These are phyloP conservation scores for Eublepharis macularius DNA, from an alignment of 2,113 vertebrate genomes.

Conservation along the genomic window DNA sequence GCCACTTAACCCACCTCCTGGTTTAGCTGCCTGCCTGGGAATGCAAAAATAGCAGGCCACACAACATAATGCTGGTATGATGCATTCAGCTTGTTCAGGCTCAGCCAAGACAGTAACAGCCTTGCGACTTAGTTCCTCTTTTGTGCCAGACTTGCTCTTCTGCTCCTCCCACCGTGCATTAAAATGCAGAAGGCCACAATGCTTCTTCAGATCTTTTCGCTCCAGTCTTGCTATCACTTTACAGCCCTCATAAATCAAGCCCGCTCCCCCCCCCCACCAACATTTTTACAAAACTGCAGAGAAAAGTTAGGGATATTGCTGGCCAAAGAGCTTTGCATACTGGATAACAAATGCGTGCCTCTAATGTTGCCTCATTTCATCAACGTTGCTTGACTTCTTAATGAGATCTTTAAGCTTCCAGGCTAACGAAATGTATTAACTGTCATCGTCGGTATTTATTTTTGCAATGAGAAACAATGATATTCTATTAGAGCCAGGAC, in stretches of 20 bases:
- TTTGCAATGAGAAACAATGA: conserved; percentile 69
- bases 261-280: conserved; percentile 16
- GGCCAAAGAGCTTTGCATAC: conserved; percentile 54
- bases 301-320: conserved; percentile 64
- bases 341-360: conserved; percentile 70
- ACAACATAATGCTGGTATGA: too few relatives aligned
- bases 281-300: conserved; percentile 72
- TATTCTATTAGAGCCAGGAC: conserved; percentile 60
- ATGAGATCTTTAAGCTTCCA: conserved; percentile 67
- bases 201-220: conserved; percentile 60
- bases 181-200: conserved; percentile 54
- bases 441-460: conserved; percentile 76
- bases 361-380: conserved; percentile 70
- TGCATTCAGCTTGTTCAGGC: too few relatives aligned
- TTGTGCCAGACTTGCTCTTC: neutral
- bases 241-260: conserved; percentile 70
- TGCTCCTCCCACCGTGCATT: neutral
- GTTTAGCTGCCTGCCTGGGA: neutral
- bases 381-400: conserved; percentile 70
- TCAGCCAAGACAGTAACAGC: neutral
- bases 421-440: conserved; percentile 76
- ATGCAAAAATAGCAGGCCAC: neutral
- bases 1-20: neutral
- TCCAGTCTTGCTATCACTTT: conserved; percentile 70
- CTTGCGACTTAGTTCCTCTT: fast-evolving